Base-by-base conservation (phyloP, 2,797 vertebrate genomes). In the Pseudopleuronectes americanus region DNA sequence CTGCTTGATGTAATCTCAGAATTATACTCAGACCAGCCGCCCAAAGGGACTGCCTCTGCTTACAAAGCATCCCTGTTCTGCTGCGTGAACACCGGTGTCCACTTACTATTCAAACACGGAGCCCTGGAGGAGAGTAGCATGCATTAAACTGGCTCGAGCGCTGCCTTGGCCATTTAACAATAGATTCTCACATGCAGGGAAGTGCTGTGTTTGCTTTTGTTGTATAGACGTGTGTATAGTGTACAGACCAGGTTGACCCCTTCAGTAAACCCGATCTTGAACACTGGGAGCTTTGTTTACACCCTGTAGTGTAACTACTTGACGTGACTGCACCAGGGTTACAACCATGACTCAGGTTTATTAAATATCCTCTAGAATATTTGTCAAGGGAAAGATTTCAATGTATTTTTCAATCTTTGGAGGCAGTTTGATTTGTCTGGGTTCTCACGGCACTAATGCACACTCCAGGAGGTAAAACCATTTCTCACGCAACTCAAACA, bases 41-140 rank as follows among this genome's bases (percentile, higher is more conserved):
- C 81, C 61, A 70, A 28, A 58, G 77, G 62, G 64, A 59, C 63
- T 62, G 68, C 68, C 83, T 71, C 43, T 75, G 85, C 80, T 90
- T 84, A 85, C 80, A 77, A 75, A 68, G 80, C 76, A 64, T 48
- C 75, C 69, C 77, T 80, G 77, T 91, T 90, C 86, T 90, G 89
- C 89, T 80, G 79, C 84, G 66, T 92, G 86, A 86, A 89, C 84
- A 87, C 63, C 8, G 22, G 83, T 82, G 77, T 90, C 76, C 71
- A 83, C 74, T 90, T 92, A 82, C 84, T 86, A 64, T 87, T 85
- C 67, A 90, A 82, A 83, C 88, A 86, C 52, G 21, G 73, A 82
- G 57, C 74, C 75, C 62, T 26, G 79, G 79, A 72, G 77, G 80
- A 81, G 77, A 80, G 68, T 57, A 59, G 28, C 82, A 86, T 78